Base-by-base conservation (phyloP, 2,113 vertebrate genomes). In the Brachyhypopomus occidentalis region DNA sequence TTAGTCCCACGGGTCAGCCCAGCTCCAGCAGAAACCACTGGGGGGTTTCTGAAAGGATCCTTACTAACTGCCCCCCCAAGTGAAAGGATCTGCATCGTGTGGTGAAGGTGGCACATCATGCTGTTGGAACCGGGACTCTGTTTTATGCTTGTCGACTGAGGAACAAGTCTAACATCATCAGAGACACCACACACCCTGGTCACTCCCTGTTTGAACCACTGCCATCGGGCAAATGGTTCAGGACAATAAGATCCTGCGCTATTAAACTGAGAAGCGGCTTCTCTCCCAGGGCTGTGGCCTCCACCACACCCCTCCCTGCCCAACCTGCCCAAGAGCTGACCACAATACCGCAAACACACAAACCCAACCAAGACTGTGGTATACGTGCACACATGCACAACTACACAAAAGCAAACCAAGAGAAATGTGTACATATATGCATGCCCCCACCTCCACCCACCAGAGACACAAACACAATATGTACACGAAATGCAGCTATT, bases 231-330 rank as follows among this genome's bases (percentile, higher is more conserved):
- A 38, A 41, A 70, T 8, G 23, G 23, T 63, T 63, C 60, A 25
- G 22, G 23, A 14, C 60, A 63, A 12, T 63, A 63, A 27, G 60
- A 27, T 27, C 22, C 23, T 12, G 36, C 30, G 14, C 30, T 12
- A 38, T 16, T 38, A 69, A 12, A 70, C 67, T n/a, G 34, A 70
- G 36, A 34, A n/a, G 36, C 30, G 38, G 67, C 36, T 38, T 70
- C 67, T 70, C 20, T 70, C 30, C 17, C 67, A 70, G 67, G n/a
- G 67, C 67, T 70, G 67, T 70, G 34, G 67, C 17, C 67, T 70
- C 34, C 34, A 70, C 36, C 67, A 70, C 27, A 41, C 14, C 34
- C 19, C 67, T 70, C 34, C 67, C 67, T n/a, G 30, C 8, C 60
- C 22, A 63, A 25, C 60, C 45, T 52, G n/a, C n/a, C n/a, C n/a